Percentiles rank a stretch among this genome's conserved stretches.
Conservation (phyloP, 2,888 invertebrate species). For the Lycia hirtaria region DNA sequence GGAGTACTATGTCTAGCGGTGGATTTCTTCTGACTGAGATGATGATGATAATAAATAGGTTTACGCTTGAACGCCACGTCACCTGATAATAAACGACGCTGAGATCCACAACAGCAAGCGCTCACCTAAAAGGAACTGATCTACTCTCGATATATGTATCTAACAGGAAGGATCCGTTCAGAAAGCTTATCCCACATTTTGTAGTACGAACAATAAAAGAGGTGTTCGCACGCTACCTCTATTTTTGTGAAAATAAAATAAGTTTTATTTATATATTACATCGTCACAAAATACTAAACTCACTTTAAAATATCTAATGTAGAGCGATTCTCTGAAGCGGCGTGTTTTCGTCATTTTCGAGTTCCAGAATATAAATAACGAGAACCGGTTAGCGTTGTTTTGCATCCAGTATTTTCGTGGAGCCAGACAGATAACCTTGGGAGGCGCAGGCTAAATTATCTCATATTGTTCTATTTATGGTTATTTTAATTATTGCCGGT, state of each 20-base stretch:
- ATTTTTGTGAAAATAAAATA: neutral
- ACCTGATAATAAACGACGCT: no score
- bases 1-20: no score
- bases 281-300: neutral
- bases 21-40: no score
- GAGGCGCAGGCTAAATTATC: slow-evolving; percentile 24
- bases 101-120: no score
- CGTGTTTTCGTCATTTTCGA: slow-evolving; percentile 24
- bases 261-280: neutral
- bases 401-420: slow-evolving; percentile 58
- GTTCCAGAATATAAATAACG: slow-evolving; percentile 39
- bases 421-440: slow-evolving; percentile 25
- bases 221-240: no score
- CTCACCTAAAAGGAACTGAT: no score
- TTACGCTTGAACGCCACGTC: no score
- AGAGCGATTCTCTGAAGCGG: slow-evolving; percentile 22
- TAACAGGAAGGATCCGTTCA: no score
- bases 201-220: no score
- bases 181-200: no score
- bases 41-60: no score
- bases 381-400: slow-evolving; percentile 55
- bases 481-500: slow-evolving; percentile 24
- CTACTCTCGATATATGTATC: no score
- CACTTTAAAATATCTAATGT: slow-evolving; percentile 9
- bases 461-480: slow-evolving; percentile 30